Evolutionary conservation across 2,113 vertebrate genomes (phyloP), one percentile per base, ranked within the genome.

Genomic region (Tupaia chinensis): DNA sequence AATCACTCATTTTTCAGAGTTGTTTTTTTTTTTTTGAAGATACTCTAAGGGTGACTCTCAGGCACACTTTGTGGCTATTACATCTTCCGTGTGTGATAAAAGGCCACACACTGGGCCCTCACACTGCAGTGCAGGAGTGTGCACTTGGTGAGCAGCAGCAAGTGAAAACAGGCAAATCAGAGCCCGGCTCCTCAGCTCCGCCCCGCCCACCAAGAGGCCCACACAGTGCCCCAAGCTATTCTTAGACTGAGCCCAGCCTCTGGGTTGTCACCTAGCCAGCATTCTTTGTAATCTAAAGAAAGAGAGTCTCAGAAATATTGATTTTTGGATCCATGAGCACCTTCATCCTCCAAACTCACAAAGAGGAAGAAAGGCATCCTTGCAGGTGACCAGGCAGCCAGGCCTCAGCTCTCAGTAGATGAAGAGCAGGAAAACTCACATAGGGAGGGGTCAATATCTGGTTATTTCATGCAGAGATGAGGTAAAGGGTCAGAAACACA

Each of bases 261-360:
- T 44, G 22, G 76, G 66, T 5, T 88, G 73, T 93, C 84, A 92
- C 69, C 27, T 63, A 78, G n/a, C 54, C 54, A 61, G 53, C 68
- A 32, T 58, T 79, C 89, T 95, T 95, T 95, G 53, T 80, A 34
- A 58, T 93, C 19, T 66, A 91, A 94, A 91, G 79, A 95, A 92
- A 78, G n/a, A 20, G 19, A 87, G 66, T 73, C 63, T 78, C 34
- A 9, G 44, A 94, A 84, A 78, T 69, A 63, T 5, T 63, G 61
- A 86, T 61, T 34, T 90, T 32, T 23, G 27, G 34, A 44, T 81
- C 29, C 20, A 63, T 29, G n/a, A 83, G 68, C 53, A 89, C 20
- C 69, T 77, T 68, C 72, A 63, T 85, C 63, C 34, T 76, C 44
- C 58, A 87, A 95, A 78, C 53, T n/a, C 54, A 60, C 29, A 80